Percentiles rank a stretch among this genome's conserved stretches.
These are phyloP conservation scores for Ceratoteleas bidentatus DNA, from an alignment of 1,140 invertebrate genomes.

Conservation along the genomic window DNA sequence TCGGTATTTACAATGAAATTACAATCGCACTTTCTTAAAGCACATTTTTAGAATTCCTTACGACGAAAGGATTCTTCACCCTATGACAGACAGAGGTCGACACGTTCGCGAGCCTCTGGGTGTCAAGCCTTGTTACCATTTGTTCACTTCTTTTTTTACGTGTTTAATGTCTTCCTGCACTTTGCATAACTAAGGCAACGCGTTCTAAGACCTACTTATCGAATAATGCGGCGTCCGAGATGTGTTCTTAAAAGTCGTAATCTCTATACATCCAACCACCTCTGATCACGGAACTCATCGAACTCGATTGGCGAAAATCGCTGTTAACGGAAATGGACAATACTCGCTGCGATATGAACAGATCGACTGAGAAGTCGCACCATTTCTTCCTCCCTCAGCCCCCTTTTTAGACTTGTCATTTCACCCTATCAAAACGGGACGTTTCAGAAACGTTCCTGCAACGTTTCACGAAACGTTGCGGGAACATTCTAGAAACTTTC, in stretches of 20 bases:
- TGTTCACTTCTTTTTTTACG: not conserved
- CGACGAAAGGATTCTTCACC: conserved; percentile 6
- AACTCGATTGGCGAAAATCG: conserved; percentile 17
- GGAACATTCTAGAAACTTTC: too few species aligned
- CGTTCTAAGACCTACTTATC: conserved; percentile 62
- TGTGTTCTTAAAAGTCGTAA: conserved; percentile 33
- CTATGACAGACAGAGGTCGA: conserved; percentile 16
- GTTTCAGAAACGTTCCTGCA: too few species aligned
- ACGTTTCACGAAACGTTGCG: too few species aligned
- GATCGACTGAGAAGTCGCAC: conserved; percentile 10
- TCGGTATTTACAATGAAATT: conserved; percentile 60
- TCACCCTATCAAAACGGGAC: too few species aligned
- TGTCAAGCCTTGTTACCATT: conserved; percentile 13
- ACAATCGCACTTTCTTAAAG: conserved; percentile 55
- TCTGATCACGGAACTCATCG: not conserved
- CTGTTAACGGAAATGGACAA: conserved; percentile 12
- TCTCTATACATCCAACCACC: not conserved
- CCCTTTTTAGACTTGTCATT: too few species aligned
- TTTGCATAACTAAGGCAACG: conserved; percentile 66
- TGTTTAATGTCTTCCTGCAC: conserved; percentile 7
- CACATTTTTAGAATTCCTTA: conserved; percentile 52
- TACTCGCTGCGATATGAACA: conserved; percentile 40
- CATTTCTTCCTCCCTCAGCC: not conserved
- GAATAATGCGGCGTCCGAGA: conserved; percentile 55
- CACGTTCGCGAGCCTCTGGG: conserved; percentile 9